A percentile compares a stretch with the other conserved stretches of the same genome.
Evolutionary conservation across 2,888 invertebrate species (phyloP).

Genomic region (Phaonia tiefii): DNA sequence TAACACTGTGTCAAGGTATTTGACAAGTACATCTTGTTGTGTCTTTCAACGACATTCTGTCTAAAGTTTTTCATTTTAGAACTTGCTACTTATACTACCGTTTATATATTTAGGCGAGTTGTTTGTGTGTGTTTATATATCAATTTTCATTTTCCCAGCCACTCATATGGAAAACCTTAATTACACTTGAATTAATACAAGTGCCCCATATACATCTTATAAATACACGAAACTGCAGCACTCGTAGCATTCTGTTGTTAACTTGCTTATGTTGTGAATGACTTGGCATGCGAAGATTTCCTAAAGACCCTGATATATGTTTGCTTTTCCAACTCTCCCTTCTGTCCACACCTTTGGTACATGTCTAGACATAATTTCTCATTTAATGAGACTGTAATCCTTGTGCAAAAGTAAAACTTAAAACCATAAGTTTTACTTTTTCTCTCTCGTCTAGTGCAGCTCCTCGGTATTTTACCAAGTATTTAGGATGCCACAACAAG

Average conservation of each 20-base stretch:
- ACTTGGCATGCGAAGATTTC: no score
- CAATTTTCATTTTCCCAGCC: slow-evolving; percentile 41
- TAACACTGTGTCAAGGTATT: neutral
- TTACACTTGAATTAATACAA: slow-evolving; percentile 64
- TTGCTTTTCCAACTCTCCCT: neutral
- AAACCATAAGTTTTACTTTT: slow-evolving; percentile 10
- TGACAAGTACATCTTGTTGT: neutral
- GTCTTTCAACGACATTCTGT: neutral
- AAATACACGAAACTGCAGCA: slow-evolving; percentile 5
- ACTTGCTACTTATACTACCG: neutral
- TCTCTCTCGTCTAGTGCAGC: neutral
- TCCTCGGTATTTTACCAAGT: neutral
- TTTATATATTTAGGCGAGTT: no score
- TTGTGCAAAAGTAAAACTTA: slow-evolving; percentile 25
- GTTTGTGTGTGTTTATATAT: slow-evolving; percentile 19
- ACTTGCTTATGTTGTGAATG: neutral
- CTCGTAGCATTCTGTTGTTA: slow-evolving; percentile 29
- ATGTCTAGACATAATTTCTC: slow-evolving; percentile 66
- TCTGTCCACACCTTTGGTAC: neutral
- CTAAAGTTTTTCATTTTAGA: neutral
- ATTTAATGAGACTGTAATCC: slow-evolving; percentile 57
- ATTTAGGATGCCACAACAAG: no score
- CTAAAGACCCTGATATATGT: no score
- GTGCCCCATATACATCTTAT: slow-evolving; percentile 65
- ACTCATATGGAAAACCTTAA: slow-evolving; percentile 55